Conservation (phyloP, 2,888 invertebrate species). For the Thymelicus sylvestris region DNA sequence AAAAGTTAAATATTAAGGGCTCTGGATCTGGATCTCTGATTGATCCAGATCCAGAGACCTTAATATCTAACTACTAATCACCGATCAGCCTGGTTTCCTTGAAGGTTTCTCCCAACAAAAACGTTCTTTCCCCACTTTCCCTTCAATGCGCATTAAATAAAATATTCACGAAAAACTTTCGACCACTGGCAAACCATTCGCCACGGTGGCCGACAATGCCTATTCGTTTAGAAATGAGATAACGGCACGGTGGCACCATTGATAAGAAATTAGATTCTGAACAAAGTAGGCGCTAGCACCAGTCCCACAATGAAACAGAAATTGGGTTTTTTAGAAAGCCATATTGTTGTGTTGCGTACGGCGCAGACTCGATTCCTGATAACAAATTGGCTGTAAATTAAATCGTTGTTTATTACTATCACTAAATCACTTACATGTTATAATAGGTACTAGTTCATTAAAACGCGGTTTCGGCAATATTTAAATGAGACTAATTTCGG, state of each 20-base stretch:
- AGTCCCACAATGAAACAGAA: conserved; percentile 57
- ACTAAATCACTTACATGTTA: too few species aligned
- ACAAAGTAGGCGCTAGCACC: conserved; percentile 49
- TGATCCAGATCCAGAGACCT: too few species aligned
- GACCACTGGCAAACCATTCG: conserved; percentile 38
- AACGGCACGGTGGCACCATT: conserved; percentile 71
- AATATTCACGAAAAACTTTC: conserved; percentile 18
- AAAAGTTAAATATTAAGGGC: too few species aligned
- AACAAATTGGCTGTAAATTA: conserved; percentile 38
- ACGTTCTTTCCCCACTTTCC: background rate
- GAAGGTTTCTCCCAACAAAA: background rate
- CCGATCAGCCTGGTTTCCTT: conserved; percentile 7
- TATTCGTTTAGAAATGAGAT: conserved; percentile 62
- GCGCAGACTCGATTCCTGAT: conserved; percentile 52
- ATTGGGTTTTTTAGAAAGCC: conserved; percentile 69
- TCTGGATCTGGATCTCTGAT: too few species aligned
- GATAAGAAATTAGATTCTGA: conserved; percentile 67
- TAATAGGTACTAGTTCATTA: too few species aligned
- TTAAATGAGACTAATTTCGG: background rate
- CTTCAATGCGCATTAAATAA: background rate
- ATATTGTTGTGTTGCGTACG: conserved; percentile 55
- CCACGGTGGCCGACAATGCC: conserved; percentile 36
- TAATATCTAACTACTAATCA: too few species aligned
- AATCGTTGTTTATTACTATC: conserved; percentile 16
- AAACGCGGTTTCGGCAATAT: too few species aligned